Conservation (phyloP, 2,888 invertebrate genomes). For the Pollenia labialis region DNA sequence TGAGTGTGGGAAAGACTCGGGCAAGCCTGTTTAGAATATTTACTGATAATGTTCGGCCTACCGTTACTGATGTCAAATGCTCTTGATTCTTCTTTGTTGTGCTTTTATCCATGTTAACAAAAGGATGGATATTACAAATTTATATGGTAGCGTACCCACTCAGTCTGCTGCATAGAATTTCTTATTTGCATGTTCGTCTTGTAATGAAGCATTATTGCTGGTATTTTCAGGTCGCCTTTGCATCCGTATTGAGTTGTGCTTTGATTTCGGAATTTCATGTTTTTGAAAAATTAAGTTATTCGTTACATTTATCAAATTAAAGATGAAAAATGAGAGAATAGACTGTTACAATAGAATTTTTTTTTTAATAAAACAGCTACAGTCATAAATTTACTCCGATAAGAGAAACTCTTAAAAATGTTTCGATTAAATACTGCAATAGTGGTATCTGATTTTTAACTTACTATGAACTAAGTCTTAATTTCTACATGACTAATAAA, state of each 20-base stretch:
- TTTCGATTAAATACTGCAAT: too few species aligned
- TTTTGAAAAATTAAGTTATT: slow-evolving; percentile 67
- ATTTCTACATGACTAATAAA: too few species aligned
- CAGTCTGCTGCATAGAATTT: slow-evolving; percentile 1
- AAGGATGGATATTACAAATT: neutral
- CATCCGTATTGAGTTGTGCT: neutral
- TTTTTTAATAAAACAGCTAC: neutral
- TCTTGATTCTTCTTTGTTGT: neutral
- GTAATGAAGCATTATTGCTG: slow-evolving; percentile 52
- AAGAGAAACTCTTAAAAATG: too few species aligned
- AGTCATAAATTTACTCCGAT: neutral
- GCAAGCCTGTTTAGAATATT: too few species aligned
- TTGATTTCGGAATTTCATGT: neutral
- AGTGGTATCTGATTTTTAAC: too few species aligned
- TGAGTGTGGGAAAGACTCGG: too few species aligned
- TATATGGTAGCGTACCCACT: neutral
- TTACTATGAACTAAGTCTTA: too few species aligned
- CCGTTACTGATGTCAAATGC: too few species aligned
- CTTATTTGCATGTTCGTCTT: slow-evolving; percentile 64
- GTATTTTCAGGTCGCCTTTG: slow-evolving; percentile 17
- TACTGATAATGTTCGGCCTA: too few species aligned
- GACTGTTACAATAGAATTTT: neutral
- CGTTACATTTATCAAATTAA: slow-evolving; percentile 60
- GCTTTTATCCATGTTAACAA: neutral
- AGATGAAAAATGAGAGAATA: slow-evolving; percentile 23